A percentile compares a stretch with the other conserved stretches of the same genome.
phyloP scores from a whole-genome alignment of 2,797 vertebrate genomes.

The Peromyscus attwateri region DNA sequence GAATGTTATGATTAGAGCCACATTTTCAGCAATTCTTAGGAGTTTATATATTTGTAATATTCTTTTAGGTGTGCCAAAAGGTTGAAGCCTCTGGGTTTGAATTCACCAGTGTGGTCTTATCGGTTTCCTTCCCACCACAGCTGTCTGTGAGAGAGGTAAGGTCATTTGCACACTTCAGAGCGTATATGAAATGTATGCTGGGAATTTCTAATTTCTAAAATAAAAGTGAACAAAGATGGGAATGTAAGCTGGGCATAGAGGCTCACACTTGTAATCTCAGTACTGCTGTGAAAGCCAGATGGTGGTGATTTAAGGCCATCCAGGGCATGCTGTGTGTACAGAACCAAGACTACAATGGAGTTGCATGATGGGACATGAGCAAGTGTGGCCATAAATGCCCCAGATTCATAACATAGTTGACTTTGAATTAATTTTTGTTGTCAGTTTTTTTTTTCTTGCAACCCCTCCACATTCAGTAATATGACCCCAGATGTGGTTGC shows the following conservation, averaged over 20 bases:
- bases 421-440: not conserved
- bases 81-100: slow-evolving; percentile 92
- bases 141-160: slow-evolving; percentile 97
- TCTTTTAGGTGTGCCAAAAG: slow-evolving; percentile 91
- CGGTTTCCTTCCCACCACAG: slow-evolving; percentile 96
- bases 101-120: slow-evolving; percentile 94
- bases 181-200: not conserved
- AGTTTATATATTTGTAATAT: slow-evolving; percentile 65
- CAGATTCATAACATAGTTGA: not conserved
- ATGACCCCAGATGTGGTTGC: not conserved
- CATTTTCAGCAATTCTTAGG: slow-evolving; percentile 56
- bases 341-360: not conserved
- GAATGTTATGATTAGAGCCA: slow-evolving; percentile 44
- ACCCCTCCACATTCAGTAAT: not conserved
- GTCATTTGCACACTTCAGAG: not conserved
- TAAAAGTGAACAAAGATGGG: not conserved
- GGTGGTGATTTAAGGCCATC: not conserved
- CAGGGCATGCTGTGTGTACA: not conserved
- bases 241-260: not conserved
- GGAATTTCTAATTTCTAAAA: not conserved
- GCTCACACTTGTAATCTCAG: not conserved
- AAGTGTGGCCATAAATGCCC: too few relatives aligned
- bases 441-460: not conserved
- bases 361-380: not conserved
- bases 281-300: not conserved